Conservation (phyloP, 2,113 vertebrate species). For the Colinus virginianus region DNA sequence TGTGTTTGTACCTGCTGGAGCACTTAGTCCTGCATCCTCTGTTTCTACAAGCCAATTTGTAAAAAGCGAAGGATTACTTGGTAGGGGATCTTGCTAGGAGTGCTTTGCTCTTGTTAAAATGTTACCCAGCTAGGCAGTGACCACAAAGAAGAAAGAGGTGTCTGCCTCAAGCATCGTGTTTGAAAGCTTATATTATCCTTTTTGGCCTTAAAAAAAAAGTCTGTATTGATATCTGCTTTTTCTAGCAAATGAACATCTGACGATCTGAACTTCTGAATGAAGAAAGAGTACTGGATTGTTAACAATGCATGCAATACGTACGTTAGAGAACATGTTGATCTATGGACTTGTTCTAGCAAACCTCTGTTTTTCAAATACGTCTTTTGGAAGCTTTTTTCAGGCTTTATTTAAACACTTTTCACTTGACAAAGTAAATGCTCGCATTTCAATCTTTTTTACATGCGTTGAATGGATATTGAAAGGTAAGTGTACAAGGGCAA, state of each 20-base stretch:
- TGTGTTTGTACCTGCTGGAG: background rate
- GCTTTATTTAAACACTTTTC: background rate
- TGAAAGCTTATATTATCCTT: conserved; percentile 21
- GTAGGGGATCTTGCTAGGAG: background rate
- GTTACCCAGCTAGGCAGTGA: background rate
- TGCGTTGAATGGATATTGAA: background rate
- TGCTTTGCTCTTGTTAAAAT: background rate
- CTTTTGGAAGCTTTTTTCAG: background rate
- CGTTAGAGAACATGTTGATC: background rate
- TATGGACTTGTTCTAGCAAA: background rate
- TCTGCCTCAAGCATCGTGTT: background rate
- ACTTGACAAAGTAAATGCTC: background rate
- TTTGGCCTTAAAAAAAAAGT: background rate
- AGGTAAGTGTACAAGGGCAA: background rate
- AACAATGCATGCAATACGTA: background rate
- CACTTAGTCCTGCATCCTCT: background rate
- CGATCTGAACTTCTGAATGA: background rate
- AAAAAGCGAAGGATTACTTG: background rate
- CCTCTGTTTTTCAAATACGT: background rate
- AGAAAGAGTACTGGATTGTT: background rate
- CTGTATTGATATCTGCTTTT: background rate
- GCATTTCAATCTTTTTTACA: background rate
- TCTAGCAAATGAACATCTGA: background rate
- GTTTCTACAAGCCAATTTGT: background rate
- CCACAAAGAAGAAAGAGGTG: background rate